Evolutionary conservation across 2,888 invertebrate species (phyloP), one percentile per base, ranked within the genome.

Genomic region (Ochropleura leucogaster): DNA sequence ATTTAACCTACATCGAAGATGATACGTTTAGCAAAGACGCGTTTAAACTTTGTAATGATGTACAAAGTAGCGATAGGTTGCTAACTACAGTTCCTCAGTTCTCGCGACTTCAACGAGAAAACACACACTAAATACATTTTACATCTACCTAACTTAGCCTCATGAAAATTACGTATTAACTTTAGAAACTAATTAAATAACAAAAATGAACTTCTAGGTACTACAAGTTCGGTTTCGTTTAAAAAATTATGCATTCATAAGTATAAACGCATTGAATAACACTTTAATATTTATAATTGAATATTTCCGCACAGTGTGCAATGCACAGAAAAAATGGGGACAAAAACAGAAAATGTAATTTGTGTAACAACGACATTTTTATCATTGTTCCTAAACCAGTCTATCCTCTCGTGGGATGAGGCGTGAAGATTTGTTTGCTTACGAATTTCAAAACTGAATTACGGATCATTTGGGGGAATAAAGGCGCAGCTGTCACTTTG

Each of bases 401-500:
- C 65, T 71, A 70, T 64, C 59, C 71, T 76, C 86, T 72, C 44
- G 49, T 51, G 87, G 78, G 80, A 69, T 55, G 66, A 70, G 46
- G 84, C 65, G 77, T 81, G 68, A 77, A 78, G 79, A 86, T 86
- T 86, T 84, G 82, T 84, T 86, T 86, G 82, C 79, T 85, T 79
- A 83, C 82, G 83, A 84, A 88, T 87, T 89, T 88, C 86, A 84
- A 86, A 89, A 88, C 83, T 88, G 87, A 88, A 89, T 89, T 89
- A 89, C 83, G 76, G 87, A 86, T 89, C 84, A 90, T 89, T 89
- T 87, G 83, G 68, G 85, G 75, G 80, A 69, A 84, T 85, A 88
- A 85, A 85, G 87, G 87, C 87, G 77, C 88, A 89, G 86, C 90
- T 89, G 90, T 90, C 90, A 88, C 85, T 83, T 85, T 83, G 76